Evolutionary conservation across 1,140 invertebrate genomes (phyloP).

Genomic region (Drosophila ironensis): DNA sequence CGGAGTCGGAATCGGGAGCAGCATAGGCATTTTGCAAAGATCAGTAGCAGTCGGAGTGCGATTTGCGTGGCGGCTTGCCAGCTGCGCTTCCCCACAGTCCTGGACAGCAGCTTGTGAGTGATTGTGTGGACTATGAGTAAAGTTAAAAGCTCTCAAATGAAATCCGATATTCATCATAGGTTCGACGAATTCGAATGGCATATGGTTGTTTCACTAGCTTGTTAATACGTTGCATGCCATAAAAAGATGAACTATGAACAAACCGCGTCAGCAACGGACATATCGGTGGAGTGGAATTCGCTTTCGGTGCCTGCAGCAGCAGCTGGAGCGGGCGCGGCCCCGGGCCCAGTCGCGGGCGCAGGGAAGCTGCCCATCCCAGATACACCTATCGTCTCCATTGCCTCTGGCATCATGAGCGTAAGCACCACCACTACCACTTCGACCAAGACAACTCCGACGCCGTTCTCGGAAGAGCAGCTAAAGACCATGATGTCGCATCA

Average conservation of each 20-base stretch:
- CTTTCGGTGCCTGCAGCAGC: slow-evolving; percentile 13
- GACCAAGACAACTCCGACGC: slow-evolving; percentile 75
- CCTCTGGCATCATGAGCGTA: slow-evolving; percentile 70
- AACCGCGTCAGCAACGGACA: slow-evolving; percentile 31
- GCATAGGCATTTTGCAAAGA: background rate
- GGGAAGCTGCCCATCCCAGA: slow-evolving; percentile 64
- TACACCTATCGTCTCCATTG: slow-evolving; percentile 78
- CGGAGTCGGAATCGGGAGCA: slow-evolving; percentile 1
- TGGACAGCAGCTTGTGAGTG: slow-evolving; percentile 24
- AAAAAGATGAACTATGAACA: slow-evolving; percentile 47
- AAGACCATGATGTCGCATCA: slow-evolving; percentile 59
- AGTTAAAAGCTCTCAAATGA: background rate
- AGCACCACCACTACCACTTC: slow-evolving; percentile 75
- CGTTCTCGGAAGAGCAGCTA: slow-evolving; percentile 54
- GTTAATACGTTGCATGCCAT: slow-evolving; percentile 28
- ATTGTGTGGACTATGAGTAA: background rate
- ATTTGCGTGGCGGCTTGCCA: slow-evolving; percentile 14
- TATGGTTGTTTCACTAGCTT: slow-evolving; percentile 26
- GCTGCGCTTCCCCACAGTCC: slow-evolving; percentile 7
- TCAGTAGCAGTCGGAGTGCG: slow-evolving; percentile 13
- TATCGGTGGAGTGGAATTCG: slow-evolving; percentile 21
- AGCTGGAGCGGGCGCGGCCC: background rate
- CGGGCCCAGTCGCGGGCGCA: background rate
- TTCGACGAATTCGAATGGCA: slow-evolving; percentile 41
- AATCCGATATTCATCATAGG: background rate